These are phyloP conservation scores for Rhyacophila evoluta DNA, from an alignment of 2,888 invertebrate species.

Conservation along the genomic window DNA sequence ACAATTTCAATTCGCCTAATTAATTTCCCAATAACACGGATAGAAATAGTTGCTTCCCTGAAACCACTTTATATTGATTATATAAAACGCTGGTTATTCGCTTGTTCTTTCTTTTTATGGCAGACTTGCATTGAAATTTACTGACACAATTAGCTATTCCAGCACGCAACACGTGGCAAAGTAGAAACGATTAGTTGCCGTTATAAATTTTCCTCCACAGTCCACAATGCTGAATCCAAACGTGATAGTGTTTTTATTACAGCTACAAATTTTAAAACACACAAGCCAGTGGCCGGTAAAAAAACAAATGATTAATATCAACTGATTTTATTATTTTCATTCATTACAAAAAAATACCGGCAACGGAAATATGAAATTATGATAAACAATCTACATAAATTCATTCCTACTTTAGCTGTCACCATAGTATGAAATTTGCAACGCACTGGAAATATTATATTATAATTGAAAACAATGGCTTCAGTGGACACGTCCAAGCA, in stretches of 20 bases:
- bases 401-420: too few relatives aligned
- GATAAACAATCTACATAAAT: too few relatives aligned
- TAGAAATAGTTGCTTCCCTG: not conserved
- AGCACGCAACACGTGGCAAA: conserved; percentile 24
- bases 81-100: not conserved
- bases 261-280: conserved; percentile 19
- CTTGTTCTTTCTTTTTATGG: conserved; percentile 1
- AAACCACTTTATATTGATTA: not conserved
- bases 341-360: too few relatives aligned
- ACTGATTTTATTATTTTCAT: too few relatives aligned
- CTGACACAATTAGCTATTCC: conserved; percentile 15
- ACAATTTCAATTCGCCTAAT: not conserved
- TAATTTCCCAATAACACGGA: not conserved
- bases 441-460: too few relatives aligned
- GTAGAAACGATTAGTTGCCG: conserved; percentile 8
- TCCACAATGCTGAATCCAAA: not conserved
- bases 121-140: conserved; percentile 15
- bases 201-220: conserved; percentile 1
- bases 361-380: too few relatives aligned
- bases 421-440: too few relatives aligned
- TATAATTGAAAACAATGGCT: too few relatives aligned
- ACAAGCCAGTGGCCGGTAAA: not conserved
- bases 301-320: not conserved
- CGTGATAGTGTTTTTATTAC: conserved; percentile 15
- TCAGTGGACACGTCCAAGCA: too few relatives aligned